Evolutionary conservation across 2,113 vertebrate genomes (phyloP), one percentile per base, ranked within the genome.

Genomic region (Ranitomeya imitator): DNA sequence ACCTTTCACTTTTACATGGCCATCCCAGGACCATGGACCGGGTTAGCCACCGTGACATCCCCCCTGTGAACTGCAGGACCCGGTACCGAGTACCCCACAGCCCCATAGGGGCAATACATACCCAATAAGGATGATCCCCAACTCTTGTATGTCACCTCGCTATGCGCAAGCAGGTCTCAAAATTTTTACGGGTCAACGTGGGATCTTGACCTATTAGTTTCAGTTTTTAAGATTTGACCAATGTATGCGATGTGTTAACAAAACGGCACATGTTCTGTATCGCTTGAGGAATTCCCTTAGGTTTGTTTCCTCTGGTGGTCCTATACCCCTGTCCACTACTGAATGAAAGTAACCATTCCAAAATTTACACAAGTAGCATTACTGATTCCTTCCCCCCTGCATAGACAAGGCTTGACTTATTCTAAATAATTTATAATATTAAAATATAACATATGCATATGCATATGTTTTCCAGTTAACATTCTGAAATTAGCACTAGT

Each of bases 401-500:
- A 74, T 74, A 74, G 71, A 74, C 71, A 74, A 74, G 71, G 31
- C 45, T 74, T 74, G 71, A 74, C 71, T 2, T 74, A 16, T 15
- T 74, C 15, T 74, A 74, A 74, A 74, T 74, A 74, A 74, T 74
- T 74, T 74, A 74, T 74, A 74, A 45, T 74, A 74, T 74, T 74
- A 74, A 74, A 45, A 74, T 74, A 74, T 74, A 74, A 74, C 71
- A 74, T 74, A 31, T 74, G 71, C 71, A 74, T 74, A 45, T 74
- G 71, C 71, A 74, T 74, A 74, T 74, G 71, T 45, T 74, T 74
- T 73, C 71, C 7, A 37, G 71, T 74, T 74, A 74, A 74, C 71
- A 74, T 74, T 74, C 71, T 74, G 71, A 74, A 74, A 74, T 74
- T 74, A 74, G 71, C 71, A 45, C 71, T 74, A 74, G 71, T 74